Percentiles rank a stretch among this genome's conserved stretches.
These are phyloP conservation scores for Cecidostiba fungosa DNA, from an alignment of 2,888 invertebrate species.

Conservation along the genomic window DNA sequence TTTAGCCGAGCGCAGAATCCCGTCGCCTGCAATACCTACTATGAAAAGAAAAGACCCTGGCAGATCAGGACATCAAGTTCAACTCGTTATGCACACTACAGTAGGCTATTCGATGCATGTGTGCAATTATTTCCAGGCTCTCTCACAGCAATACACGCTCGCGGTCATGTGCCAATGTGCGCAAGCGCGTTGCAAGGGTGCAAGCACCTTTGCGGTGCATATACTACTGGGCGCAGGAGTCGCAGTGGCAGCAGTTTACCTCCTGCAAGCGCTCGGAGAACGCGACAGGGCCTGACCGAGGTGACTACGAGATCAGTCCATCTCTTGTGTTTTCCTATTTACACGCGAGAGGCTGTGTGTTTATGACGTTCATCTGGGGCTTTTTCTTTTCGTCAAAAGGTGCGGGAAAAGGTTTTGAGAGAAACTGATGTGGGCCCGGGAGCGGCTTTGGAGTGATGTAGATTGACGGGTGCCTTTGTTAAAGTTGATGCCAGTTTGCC, in stretches of 20 bases:
- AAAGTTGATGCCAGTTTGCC: no score
- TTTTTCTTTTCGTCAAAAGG: no score
- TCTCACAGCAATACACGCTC: not conserved
- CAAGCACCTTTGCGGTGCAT: conserved; percentile 51
- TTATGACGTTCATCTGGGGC: not conserved
- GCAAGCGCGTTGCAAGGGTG: conserved; percentile 58
- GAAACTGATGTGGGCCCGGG: not conserved
- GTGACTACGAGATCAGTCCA: conserved; percentile 33
- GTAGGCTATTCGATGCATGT: not conserved
- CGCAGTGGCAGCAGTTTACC: conserved; percentile 53
- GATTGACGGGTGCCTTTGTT: not conserved
- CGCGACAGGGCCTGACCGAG: not conserved
- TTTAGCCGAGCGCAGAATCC: not conserved
- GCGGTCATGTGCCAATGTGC: not conserved
- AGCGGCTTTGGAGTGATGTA: not conserved
- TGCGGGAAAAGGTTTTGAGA: not conserved
- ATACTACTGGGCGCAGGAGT: not conserved
- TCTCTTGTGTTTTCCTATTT: not conserved
- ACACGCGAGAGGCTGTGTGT: not conserved
- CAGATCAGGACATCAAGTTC: not conserved
- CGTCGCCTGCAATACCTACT: not conserved
- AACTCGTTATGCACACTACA: not conserved
- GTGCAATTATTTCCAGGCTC: not conserved
- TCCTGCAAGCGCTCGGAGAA: conserved; percentile 42
- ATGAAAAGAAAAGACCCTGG: not conserved